Evolutionary conservation across 2,888 invertebrate species (phyloP), one percentile per base, ranked within the genome.

Genomic region (Mythimna vitellina): DNA sequence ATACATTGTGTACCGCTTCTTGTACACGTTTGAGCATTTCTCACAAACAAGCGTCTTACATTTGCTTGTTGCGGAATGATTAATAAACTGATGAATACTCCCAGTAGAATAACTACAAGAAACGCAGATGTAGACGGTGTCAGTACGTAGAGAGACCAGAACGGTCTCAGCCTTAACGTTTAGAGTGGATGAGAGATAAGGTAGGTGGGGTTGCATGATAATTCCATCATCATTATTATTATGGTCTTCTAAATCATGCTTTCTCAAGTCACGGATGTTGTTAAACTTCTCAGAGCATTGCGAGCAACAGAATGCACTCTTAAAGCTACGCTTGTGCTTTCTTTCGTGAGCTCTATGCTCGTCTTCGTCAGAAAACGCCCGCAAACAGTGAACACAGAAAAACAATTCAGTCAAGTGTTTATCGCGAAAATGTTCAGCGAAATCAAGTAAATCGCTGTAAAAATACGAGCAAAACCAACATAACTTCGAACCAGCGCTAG

Each of bases 391-490:
- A 0, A 79, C 80, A 61, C 96, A 96, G 4, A 86, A 86, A 10
- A 79, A 85, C 0, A 94, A n/a, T 0, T 73, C 61, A 0, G 58
- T 3, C 0, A 95, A 49, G 77, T 96, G 96, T 0, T 63, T 53
- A 20, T 93, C 87, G 7, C 90, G 81, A 0, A 96, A 69, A 78
- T 96, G 96, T 1, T 86, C 56, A 0, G 92, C 91, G 54, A 91
- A 94, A 0, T 84, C 74, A 5, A 91, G 87, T 0, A 88, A 38
- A 67, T 91, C 90, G 0, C 87, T 32, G 32, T 89, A 89, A 0
- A 70, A 80, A 4, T 71, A 66, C 0, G 83, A 35, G 72, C 96
- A 96, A 10, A 94, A 88, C 7, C 89, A 85, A 73, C 96, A 96
- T 9, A 65, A 69, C 29, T 73, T 80, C 1, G 72, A 20, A 8